These are phyloP conservation scores for Hapalemur alaotrensis DNA, from an alignment of 2,797 vertebrate species.

Conservation along the genomic window DNA sequence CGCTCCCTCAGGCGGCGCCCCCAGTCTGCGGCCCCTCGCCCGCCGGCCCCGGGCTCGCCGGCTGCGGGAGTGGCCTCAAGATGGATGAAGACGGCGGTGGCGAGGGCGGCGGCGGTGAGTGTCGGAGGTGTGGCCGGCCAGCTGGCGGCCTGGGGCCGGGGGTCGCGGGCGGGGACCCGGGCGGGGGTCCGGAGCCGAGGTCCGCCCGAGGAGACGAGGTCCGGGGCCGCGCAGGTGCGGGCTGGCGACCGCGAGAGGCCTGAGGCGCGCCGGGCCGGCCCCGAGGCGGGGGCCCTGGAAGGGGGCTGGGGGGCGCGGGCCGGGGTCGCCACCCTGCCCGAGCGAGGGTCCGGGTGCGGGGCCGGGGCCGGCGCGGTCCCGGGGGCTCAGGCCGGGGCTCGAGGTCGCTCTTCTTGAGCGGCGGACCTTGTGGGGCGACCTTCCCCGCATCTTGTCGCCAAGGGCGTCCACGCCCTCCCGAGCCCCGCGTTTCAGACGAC, in stretches of 20 bases:
- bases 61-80: constrained; percentile 62
- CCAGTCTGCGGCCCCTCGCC: not conserved
- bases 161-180: not conserved
- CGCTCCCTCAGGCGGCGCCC: not conserved
- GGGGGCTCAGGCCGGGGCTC: not conserved
- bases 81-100: constrained; percentile 85
- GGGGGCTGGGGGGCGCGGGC: not conserved
- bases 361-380: no score
- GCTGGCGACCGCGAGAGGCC: not conserved
- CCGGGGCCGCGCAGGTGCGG: not conserved
- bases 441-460: not conserved
- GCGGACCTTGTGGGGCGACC: constrained; percentile 1
- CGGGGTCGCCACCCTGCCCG: not conserved
- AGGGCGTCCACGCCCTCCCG: constrained; percentile 60
- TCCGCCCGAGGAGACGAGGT: not conserved
- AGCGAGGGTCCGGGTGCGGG: not conserved
- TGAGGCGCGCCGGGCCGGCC: not conserved
- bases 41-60: constrained; percentile 43
- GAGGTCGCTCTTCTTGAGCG: not conserved
- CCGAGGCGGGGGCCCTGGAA: not conserved
- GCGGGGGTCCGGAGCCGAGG: not conserved
- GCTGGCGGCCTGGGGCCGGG: not conserved
- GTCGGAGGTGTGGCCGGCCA: constrained; percentile 53
- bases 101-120: constrained; percentile 83
- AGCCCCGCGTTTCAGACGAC: not conserved